Evolutionary conservation across 2,113 vertebrate species (phyloP), one percentile per base, ranked within the genome.

Genomic region (Larimichthys polyactis): DNA sequence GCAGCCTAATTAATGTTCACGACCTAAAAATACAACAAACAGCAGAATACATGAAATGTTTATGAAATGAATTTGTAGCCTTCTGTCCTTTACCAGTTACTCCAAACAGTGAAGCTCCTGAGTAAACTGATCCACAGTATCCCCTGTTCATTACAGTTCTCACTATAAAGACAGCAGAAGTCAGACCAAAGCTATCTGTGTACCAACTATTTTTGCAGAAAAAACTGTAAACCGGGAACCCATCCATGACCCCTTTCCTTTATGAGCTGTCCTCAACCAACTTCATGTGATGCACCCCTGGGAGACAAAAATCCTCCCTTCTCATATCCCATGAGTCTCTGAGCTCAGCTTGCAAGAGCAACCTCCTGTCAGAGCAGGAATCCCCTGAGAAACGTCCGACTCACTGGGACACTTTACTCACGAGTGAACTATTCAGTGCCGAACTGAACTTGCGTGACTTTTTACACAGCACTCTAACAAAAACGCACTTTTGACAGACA

Each of bases 291-390:
- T 24, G 55, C 6, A 79, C 79, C 49, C 79, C 40, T 11, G 46
- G 60, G 86, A 86, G 49, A 63, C 16, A 71, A 75, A 74, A 48
- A 58, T 15, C 14, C 4, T 75, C 36, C 3, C 1, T 40, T 40
- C 36, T 40, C n/a, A 51, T 69, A n/a, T 88, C 89, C 90, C 86
- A 66, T 51, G 88, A 85, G 89, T 44, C 78, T 73, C 48, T 83
- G 89, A 89, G 83, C 90, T 92, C 90, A 90, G 91, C 90, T 93
- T 89, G 91, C 79, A 65, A 22, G 40, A 78, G 60, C 59, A 57
- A 58, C 49, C 22, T 16, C n/a, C 52, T 69, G 78, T 81, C 72
- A 84, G 65, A 70, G 54, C n/a, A 17, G 54, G 20, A 69, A 24
- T 79, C 87, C 88, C 86, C 43, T 1, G 85, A 74, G 88, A 75